phyloP scores from a whole-genome alignment of 2,113 vertebrate genomes.

The Dinomys branickii region DNA sequence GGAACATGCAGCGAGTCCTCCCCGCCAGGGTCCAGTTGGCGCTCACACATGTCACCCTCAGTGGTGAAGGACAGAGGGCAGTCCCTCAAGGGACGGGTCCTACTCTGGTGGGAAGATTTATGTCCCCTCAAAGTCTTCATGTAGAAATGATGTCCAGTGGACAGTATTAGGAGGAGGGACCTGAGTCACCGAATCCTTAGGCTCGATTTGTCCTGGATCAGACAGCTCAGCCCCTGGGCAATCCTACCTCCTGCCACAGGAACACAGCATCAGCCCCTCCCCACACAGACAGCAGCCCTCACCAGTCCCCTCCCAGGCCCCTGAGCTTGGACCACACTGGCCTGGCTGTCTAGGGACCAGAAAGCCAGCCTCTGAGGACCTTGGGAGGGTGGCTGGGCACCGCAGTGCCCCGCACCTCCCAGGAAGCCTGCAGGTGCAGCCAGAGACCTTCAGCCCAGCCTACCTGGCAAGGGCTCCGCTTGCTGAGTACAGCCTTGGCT shows the following conservation, averaged over 20 bases:
- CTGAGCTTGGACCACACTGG: too few species aligned
- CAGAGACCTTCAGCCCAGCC: not conserved
- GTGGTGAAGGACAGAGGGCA: not conserved
- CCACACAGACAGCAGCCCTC: not conserved
- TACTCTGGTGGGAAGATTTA: not conserved
- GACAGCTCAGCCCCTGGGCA: not conserved
- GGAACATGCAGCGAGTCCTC: not conserved
- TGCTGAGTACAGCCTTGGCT: not conserved
- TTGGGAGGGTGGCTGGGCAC: rapidly evolving
- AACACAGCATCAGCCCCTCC: rapidly evolving
- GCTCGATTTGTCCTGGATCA: not conserved
- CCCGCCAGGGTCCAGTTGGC: not conserved
- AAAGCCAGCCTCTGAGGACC: not conserved
- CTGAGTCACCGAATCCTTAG: not conserved
- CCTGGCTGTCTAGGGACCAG: too few species aligned
- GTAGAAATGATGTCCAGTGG: not conserved
- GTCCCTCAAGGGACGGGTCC: not conserved
- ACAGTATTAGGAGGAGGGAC: too few species aligned
- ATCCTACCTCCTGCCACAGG: not conserved
- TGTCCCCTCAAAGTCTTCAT: not conserved
- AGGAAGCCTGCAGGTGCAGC: not conserved
- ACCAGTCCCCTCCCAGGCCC: too few species aligned
- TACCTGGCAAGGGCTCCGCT: too few species aligned
- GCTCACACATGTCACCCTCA: not conserved
- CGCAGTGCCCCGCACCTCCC: not conserved